Conservation (phyloP, 2,113 vertebrate genomes). For the Morphnarchus princeps region DNA sequence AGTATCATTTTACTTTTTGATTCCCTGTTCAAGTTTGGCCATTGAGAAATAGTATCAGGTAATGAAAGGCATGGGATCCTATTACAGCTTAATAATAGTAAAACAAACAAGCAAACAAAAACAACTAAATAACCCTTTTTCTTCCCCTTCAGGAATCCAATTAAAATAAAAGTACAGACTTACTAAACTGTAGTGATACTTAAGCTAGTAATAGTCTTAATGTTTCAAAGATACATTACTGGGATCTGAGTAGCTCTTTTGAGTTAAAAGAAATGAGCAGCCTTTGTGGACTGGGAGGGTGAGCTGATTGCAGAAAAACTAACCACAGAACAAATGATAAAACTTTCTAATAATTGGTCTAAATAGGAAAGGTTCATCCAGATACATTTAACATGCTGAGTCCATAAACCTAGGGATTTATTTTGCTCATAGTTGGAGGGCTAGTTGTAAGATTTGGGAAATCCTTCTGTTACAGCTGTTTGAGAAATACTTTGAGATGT, state of each 20-base stretch:
- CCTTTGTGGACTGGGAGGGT: neutral
- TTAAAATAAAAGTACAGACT: neutral
- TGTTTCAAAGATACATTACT: neutral
- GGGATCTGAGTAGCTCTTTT: neutral
- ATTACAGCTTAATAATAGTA: neutral
- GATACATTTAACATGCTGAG: neutral
- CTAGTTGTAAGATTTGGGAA: conserved; percentile 17
- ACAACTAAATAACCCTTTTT: neutral
- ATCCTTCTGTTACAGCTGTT: conserved; percentile 8
- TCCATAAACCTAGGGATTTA: neutral
- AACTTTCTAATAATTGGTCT: neutral
- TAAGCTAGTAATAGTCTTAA: neutral
- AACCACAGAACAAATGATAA: neutral
- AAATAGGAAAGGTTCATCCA: neutral
- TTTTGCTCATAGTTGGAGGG: neutral
- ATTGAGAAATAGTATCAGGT: neutral
- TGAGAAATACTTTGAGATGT: conserved; percentile 20
- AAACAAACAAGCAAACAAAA: neutral
- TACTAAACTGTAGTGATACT: neutral
- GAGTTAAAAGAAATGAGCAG: neutral
- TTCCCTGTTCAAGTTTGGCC: neutral
- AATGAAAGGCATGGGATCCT: neutral
- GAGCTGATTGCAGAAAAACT: neutral
- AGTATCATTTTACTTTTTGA: conserved; percentile 28
- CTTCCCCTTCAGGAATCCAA: neutral